Evolutionary conservation across 2,113 vertebrate genomes (phyloP), one percentile per base, ranked within the genome.

Genomic region (Amia ocellicauda): DNA sequence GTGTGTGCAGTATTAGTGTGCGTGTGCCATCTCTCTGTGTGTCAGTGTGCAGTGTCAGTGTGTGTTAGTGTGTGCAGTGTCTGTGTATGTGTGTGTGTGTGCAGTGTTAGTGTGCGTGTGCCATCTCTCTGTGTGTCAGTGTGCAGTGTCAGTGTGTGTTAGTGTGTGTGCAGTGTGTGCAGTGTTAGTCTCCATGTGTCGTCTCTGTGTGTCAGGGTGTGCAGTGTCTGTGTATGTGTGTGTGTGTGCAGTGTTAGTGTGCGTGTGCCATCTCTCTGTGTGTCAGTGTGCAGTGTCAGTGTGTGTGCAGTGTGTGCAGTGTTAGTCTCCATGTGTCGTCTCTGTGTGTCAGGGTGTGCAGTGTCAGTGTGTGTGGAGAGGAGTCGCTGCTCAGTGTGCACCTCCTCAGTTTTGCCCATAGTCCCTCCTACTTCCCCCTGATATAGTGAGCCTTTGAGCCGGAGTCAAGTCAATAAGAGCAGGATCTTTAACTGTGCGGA

Each of bases 391-490:
- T n/a, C n/a, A n/a, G 65, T 62, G 61, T 71, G 78, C 68, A 76
- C 92, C 93, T 92, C 93, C 94, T 89, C 85, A 52, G 41, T 62
- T 26, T 66, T 31, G 60, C 7, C n/a, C 72, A 41, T 58, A 84
- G 82, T 84, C 91, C 86, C 95, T 94, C 95, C 96, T 91, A 89
- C 91, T 91, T 87, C 79, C 78, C 85, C 79, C 36, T 71, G 79
- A 86, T 87, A 86, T 86, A 91, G 86, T 85, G 84, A 89, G 81
- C 74, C 52, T 72, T 87, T 83, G 71, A 84, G 84, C 79, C 72
- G 66, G 74, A 72, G 74, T 71, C 26, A 66, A 80, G 71, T 83
- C 86, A 80, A 84, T 85, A 86, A 88, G 88, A 80, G 83, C 76
- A 66, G 71, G 86, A 82, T 84, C 72, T 68, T 76, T 78, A 85